Base-by-base conservation (phyloP, 2,888 invertebrate genomes). In the Folsomia manolachei region DNA sequence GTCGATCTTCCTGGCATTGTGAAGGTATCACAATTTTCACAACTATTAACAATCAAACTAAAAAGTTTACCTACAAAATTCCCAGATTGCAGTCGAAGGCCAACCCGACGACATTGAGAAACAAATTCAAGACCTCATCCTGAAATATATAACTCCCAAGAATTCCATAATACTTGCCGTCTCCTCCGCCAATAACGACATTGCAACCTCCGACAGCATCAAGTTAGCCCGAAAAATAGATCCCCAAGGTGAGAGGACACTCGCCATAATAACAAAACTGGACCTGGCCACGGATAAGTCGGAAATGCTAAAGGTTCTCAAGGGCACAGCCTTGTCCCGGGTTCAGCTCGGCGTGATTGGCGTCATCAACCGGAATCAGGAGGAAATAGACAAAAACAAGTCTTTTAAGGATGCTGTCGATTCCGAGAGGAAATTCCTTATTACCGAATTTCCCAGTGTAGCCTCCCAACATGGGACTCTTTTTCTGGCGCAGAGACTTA, bases 261-360 rank as follows among this genome's bases (percentile, higher is more conserved):
- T 99, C 72, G 98, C 97, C 76, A 98, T 99, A 23, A 91, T 99
- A 64, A 99, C 98, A 4, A 99, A 99, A 86, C 87, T 99, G 81
- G 99, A 99, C 89, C 88, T 99, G 82, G 99, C 99, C 99, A 98
- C 99, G 88, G 96, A 56, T 88, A 95, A 95, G 66, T 99, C 98
- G 62, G 98, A 99, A 86, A 98, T 98, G 0, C 95, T 97, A 84
- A 98, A 99, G 84, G 95, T 98, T 80, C 86, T 99, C 63, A 97
- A 95, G 84, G 99, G 99, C 1, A n/a, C n/a, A n/a, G 89, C 96
- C 79, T 93, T 98, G 27, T 97, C 99, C 82, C 97, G 97, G 23
- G 97, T 99, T 7, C 98, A 98, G 85, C 87, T 99, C 74, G 98
- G 99, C 74, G 99, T 99, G 82, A 95, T 99, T 82, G 97, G 99